Base-by-base conservation (phyloP, 2,888 invertebrate genomes). In the Pammene fasciana region DNA sequence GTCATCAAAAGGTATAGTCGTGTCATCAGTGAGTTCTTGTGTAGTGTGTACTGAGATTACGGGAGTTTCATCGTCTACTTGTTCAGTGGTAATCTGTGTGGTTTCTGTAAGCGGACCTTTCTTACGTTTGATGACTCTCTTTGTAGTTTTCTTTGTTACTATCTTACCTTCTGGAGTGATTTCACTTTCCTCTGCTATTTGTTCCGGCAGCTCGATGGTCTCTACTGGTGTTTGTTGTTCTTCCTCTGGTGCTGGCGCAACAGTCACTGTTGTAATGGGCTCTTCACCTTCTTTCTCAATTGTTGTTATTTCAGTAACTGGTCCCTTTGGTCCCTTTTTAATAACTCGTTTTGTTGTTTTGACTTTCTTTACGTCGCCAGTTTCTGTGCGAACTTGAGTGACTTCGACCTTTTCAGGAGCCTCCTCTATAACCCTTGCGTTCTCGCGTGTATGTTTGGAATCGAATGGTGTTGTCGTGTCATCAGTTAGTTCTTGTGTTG, bases 111-210 rank as follows among this genome's bases (percentile, higher is more conserved):
- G 75, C 3, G 81, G 78, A 5, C 79, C 71, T 86, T 70, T 86
- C 87, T 64, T 89, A 74, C 34, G 91, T 87, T 77, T 89, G 18
- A 87, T 85, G 0, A 82, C 72, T 4, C 82, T 82, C 71, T 83
- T 86, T 54, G 79, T 83, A 7, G 85, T 73, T 13, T 82, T 72
- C 67, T 82, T 80, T 70, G 83, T 84, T 8, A 72, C 75, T 3
- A 74, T 50, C 60, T 72, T 78, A 74, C 80, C 80, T 55, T 81
- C 79, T 52, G 80, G 78, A 13, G 76, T 77, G 9, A 65, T 73
- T 9, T 79, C 74, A 71, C 81, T 46, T 10, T 64, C 64, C 1
- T 72, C 73, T 72, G 72, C 73, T 11, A 76, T 76, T 62, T 90
- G 82, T 72, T 85, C 84, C 4, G 87, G 86, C 3, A 86, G 72